Evolutionary conservation across 1,140 invertebrate species (phyloP).

Genomic region (Platorchestia sp.): DNA sequence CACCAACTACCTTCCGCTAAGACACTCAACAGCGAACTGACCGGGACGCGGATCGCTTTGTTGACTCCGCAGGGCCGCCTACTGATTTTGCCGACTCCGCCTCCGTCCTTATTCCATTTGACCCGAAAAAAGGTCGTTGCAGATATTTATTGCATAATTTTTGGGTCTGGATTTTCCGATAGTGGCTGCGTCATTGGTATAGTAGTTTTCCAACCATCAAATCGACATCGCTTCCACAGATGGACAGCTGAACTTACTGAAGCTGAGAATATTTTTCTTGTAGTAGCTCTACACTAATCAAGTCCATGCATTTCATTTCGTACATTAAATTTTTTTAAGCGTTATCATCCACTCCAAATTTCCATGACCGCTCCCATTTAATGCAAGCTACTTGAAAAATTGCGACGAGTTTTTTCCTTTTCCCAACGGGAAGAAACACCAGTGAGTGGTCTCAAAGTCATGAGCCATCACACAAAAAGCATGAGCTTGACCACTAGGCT

Average conservation of each 20-base stretch:
- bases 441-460: too few species aligned
- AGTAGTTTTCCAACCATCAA: neutral
- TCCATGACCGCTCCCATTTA: too few species aligned
- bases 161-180: neutral
- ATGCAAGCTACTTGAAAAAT: too few species aligned
- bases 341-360: too few species aligned
- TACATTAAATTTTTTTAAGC: too few species aligned
- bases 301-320: too few species aligned
- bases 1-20: constrained; percentile 3
- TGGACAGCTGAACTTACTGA: neutral
- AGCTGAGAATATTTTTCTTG: too few species aligned
- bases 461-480: too few species aligned
- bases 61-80: constrained; percentile 10
- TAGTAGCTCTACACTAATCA: too few species aligned
- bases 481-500: too few species aligned
- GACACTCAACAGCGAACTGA: constrained; percentile 32
- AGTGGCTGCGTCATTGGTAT: neutral
- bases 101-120: constrained; percentile 11
- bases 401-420: too few species aligned
- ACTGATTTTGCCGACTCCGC: neutral
- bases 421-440: too few species aligned
- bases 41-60: neutral
- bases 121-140: neutral
- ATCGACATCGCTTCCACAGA: neutral
- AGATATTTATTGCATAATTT: neutral